Evolutionary conservation across 2,888 invertebrate genomes (phyloP).

Genomic region (Stenodera caucasica): DNA sequence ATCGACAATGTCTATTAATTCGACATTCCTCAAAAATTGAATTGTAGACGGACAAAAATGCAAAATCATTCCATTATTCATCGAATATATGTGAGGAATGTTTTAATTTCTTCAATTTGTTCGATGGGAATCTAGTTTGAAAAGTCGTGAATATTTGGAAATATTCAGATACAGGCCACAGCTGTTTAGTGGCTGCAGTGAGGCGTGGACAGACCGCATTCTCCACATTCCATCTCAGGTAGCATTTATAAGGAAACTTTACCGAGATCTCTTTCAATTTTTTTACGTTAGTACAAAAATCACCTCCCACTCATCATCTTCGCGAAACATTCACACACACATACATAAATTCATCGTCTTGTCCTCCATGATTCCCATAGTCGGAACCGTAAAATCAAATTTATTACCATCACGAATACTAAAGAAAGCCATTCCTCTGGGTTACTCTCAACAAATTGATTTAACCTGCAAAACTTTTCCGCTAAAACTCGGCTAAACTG

Average conservation of each 20-base stretch:
- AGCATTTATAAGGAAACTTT: conserved; percentile 39
- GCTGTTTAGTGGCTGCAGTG: conserved; percentile 25
- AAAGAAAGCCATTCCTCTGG: conserved; percentile 18
- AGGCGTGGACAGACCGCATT: conserved; percentile 50
- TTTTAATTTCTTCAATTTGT: background rate
- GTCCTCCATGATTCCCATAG: conserved; percentile 12
- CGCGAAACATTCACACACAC: conserved; percentile 26
- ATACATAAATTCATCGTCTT: conserved; percentile 16
- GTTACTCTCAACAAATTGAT: conserved; percentile 25
- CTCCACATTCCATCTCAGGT: conserved; percentile 47
- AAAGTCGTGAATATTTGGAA: conserved; percentile 29
- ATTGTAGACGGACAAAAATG: background rate
- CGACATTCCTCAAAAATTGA: conserved; percentile 14
- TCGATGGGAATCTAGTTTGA: background rate
- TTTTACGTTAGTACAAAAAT: conserved; percentile 14
- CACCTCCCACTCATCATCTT: conserved; percentile 30
- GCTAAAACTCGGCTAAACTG: conserved; percentile 20
- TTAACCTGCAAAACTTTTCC: conserved; percentile 24
- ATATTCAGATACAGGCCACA: conserved; percentile 18
- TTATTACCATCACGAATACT: conserved; percentile 21
- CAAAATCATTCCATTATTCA: conserved; percentile 7
- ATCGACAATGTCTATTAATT: conserved; percentile 10
- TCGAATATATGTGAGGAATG: conserved; percentile 2
- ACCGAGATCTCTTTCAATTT: conserved; percentile 28
- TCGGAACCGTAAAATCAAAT: conserved; percentile 21